These are phyloP conservation scores for Chaenocephalus aceratus DNA, from an alignment of 2,113 vertebrate genomes.

Conservation along the genomic window DNA sequence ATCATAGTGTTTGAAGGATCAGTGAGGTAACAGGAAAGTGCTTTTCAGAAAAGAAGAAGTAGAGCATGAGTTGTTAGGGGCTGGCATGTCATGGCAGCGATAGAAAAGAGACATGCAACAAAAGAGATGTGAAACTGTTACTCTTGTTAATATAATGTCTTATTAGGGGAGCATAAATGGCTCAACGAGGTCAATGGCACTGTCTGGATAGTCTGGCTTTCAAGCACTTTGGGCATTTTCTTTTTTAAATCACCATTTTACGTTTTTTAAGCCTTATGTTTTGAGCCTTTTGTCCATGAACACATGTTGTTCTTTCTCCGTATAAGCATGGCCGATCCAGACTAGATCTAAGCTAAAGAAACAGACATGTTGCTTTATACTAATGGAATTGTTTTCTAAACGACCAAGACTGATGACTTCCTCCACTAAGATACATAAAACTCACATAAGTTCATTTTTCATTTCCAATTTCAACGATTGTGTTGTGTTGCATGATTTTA, in stretches of 20 bases:
- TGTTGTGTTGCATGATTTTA: neutral
- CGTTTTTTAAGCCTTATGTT: neutral
- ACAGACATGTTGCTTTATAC: neutral
- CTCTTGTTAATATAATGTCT: neutral
- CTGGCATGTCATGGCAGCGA: neutral
- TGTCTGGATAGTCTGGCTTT: neutral
- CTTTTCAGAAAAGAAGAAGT: no score
- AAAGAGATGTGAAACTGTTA: neutral
- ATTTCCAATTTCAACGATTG: neutral
- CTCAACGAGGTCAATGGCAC: neutral
- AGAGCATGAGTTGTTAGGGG: no score
- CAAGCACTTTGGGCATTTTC: neutral
- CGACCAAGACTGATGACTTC: neutral
- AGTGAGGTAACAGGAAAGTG: no score
- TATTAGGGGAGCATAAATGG: no score
- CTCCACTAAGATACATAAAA: no score
- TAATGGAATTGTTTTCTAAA: neutral
- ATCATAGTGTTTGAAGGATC: no score
- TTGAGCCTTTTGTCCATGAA: neutral
- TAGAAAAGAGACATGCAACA: neutral
- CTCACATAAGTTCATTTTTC: no score
- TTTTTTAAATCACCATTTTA: no score
- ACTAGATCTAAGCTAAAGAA: neutral
- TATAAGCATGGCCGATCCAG: no score
- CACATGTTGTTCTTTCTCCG: neutral